Evolutionary conservation across 2,113 vertebrate species (phyloP), one percentile per base, ranked within the genome.

Genomic region (Megalops atlanticus): DNA sequence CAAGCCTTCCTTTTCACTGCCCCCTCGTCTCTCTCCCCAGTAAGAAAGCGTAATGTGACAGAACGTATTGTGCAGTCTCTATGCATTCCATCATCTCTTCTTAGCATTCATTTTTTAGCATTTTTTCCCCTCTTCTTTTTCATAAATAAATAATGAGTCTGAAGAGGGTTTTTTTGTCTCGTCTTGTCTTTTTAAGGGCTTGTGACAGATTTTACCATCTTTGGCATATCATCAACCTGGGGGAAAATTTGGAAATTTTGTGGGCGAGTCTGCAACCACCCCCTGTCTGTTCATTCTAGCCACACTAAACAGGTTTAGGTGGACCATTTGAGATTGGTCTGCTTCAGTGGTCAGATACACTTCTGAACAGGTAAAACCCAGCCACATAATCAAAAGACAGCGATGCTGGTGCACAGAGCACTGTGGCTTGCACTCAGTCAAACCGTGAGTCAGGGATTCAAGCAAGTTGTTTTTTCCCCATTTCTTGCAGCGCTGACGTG

Each of bases 41-140:
- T 78, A 84, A 88, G 84, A 88, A 89, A 85, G 89, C 89, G 87
- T 90, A 92, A 89, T 86, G 87, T 89, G 92, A 90, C 88, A 87
- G 89, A 88, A 90, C 89, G 89, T 86, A 93, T 88, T 93, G 92
- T 93, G 83, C 88, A 85, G 84, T 87, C 73, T 8, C 79, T 31
- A 52, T 54, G 87, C 78, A 85, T 64, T 64, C 58, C n/a, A 64
- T 64, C 58, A 64, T 64, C n/a, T 64, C 12, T 8, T 12, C 5
- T 40, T 73, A 39, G 14, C 8, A 74, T 85, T 78, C n/a, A n/a
- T 81, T 39, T 38, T 40, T 40, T 39, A 40, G 8, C 36, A 27
- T 74, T 80, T 36, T 41, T 45, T n/a, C n/a, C n/a, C n/a, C n/a
- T n/a, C n/a, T n/a, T 79, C 64, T 39, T 58, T 86, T 88, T 85